These are phyloP conservation scores for Climacteris rufus DNA, from an alignment of 2,113 vertebrate genomes.

Conservation along the genomic window DNA sequence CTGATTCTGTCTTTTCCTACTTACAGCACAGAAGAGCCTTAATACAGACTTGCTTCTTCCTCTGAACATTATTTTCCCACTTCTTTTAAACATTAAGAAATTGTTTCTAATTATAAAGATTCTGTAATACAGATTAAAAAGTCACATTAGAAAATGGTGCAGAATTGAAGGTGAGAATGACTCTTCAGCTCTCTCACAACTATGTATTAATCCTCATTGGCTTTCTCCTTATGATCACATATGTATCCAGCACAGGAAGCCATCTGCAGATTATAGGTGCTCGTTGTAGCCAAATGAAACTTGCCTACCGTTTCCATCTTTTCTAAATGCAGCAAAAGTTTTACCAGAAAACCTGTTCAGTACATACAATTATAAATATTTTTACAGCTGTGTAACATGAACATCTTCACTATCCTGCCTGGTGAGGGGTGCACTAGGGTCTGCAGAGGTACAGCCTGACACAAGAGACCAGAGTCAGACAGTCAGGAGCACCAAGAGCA, in stretches of 20 bases:
- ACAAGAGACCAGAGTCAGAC: background rate
- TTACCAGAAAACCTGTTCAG: background rate
- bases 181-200: background rate
- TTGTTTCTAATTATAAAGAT: background rate
- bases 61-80: background rate
- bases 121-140: background rate
- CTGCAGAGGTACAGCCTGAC: background rate
- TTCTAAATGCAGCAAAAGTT: background rate
- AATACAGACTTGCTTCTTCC: background rate
- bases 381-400: background rate
- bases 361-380: background rate
- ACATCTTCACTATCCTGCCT: background rate
- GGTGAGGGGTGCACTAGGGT: rapidly evolving
- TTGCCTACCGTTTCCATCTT: background rate
- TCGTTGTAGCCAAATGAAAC: background rate
- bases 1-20: background rate
- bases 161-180: background rate
- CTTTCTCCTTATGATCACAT: slow-evolving; percentile 1
- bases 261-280: background rate
- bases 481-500: background rate
- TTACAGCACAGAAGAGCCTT: background rate
- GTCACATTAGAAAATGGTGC: background rate
- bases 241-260: background rate
- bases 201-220: background rate
- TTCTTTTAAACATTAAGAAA: background rate